These are phyloP conservation scores for Rhinolophus ferrumequinum DNA, from an alignment of 2,113 vertebrate species.

Conservation along the genomic window DNA sequence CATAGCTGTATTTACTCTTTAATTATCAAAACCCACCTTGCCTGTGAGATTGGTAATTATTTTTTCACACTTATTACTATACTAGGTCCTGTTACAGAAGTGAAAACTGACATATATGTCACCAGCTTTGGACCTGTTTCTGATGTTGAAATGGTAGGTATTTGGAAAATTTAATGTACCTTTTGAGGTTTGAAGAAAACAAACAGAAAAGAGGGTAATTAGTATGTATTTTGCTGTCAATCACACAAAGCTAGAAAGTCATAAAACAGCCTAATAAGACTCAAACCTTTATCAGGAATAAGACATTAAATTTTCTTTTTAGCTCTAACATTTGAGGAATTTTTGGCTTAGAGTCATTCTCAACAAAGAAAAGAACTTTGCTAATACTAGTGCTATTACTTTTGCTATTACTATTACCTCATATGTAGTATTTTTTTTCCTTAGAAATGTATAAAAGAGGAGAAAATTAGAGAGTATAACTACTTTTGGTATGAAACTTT, in stretches of 20 bases:
- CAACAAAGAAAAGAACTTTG: neutral
- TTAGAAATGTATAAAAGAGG: conserved; percentile 14
- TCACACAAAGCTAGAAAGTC: conserved; percentile 76
- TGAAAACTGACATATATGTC: conserved; percentile 98
- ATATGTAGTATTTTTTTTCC: neutral
- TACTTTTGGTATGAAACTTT: conserved; percentile 10
- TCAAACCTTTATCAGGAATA: neutral
- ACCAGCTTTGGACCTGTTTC: conserved; percentile 98
- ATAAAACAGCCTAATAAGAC: conserved; percentile 78
- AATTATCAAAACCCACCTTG: conserved; percentile 65
- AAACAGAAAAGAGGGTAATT: conserved; percentile 69
- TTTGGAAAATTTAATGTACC: conserved; percentile 70
- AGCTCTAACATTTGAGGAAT: neutral
- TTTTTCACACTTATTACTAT: conserved; percentile 84
- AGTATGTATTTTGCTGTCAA: conserved; percentile 77
- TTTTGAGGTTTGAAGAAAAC: conserved; percentile 77
- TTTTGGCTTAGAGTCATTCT: neutral
- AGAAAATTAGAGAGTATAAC: conserved; percentile 12
- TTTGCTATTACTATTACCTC: too few relatives aligned
- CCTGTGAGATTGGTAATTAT: conserved; percentile 81
- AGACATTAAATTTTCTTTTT: neutral
- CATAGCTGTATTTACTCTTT: conserved; percentile 31
- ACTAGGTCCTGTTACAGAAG: conserved; percentile 96
- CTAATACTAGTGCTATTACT: neutral
- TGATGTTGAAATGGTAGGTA: conserved; percentile 98